phyloP scores from a whole-genome alignment of 1,140 invertebrate species.

The Zaprionus inermis region DNA sequence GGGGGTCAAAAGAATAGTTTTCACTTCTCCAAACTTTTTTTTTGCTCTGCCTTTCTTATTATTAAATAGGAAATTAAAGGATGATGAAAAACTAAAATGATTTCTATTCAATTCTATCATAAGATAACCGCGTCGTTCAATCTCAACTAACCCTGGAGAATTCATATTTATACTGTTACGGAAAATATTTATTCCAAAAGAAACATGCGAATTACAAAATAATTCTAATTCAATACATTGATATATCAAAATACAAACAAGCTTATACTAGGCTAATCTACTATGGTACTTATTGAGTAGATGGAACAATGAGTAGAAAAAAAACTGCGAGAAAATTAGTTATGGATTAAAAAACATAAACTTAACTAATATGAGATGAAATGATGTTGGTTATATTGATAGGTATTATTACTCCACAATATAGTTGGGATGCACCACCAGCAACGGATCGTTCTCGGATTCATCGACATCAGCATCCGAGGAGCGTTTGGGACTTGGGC shows the following conservation, averaged over 20 bases:
- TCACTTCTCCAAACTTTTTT: constrained; percentile 3
- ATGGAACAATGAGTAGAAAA: constrained; percentile 21
- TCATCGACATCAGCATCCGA: constrained; percentile 84
- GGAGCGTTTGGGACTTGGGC: constrained; percentile 78
- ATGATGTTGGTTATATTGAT: background rate
- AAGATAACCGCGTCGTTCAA: background rate
- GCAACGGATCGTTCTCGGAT: constrained; percentile 92
- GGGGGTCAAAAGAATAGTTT: background rate
- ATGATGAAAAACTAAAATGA: constrained; percentile 1
- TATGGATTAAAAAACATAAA: constrained; percentile 23
- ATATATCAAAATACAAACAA: constrained; percentile 1
- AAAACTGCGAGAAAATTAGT: background rate
- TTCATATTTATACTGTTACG: background rate
- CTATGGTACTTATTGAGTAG: constrained; percentile 8
- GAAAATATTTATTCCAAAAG: constrained; percentile 26
- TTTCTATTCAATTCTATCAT: background rate
- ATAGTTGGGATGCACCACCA: constrained; percentile 99
- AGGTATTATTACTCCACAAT: constrained; percentile 87
- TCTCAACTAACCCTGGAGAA: constrained; percentile 12
- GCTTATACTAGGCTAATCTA: constrained; percentile 19
- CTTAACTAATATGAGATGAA: constrained; percentile 15
- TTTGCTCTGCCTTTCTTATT: constrained; percentile 36
- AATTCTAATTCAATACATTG: constrained; percentile 8
- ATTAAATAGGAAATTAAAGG: constrained; percentile 61
- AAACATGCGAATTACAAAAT: background rate